A percentile compares a stretch with the other conserved stretches of the same genome.
These are phyloP conservation scores for Heliconius hortense DNA, from an alignment of 2,888 invertebrate species.

Conservation along the genomic window DNA sequence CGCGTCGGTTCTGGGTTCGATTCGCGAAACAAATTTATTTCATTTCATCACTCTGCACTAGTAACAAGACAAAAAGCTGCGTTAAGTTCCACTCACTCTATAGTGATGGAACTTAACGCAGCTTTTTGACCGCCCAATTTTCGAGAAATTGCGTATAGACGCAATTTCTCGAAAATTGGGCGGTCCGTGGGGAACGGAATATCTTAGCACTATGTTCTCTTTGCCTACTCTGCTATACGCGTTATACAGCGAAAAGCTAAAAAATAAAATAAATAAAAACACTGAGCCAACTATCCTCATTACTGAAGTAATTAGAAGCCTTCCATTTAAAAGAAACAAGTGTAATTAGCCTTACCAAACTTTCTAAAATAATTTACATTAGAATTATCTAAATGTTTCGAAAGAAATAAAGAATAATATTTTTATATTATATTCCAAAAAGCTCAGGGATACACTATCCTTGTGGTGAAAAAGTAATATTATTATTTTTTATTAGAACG, in stretches of 20 bases:
- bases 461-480: background rate
- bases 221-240: background rate
- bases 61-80: background rate
- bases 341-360: conserved; percentile 10
- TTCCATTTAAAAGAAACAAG: conserved; percentile 19
- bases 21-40: background rate
- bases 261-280: background rate
- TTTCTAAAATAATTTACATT: conserved; percentile 11
- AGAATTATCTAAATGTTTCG: conserved; percentile 10
- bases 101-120: too few relatives aligned
- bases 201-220: background rate
- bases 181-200: too few relatives aligned
- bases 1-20: background rate
- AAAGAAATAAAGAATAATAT: background rate
- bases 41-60: background rate
- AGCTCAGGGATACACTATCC: background rate
- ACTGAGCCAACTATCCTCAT: background rate
- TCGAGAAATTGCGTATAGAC: too few relatives aligned
- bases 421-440: background rate
- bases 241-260: background rate
- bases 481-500: background rate
- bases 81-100: background rate
- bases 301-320: background rate
- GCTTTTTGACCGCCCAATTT: too few relatives aligned
- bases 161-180: too few relatives aligned